phyloP scores from a whole-genome alignment of 2,797 vertebrate species.

The Knipowitschia caucasica region DNA sequence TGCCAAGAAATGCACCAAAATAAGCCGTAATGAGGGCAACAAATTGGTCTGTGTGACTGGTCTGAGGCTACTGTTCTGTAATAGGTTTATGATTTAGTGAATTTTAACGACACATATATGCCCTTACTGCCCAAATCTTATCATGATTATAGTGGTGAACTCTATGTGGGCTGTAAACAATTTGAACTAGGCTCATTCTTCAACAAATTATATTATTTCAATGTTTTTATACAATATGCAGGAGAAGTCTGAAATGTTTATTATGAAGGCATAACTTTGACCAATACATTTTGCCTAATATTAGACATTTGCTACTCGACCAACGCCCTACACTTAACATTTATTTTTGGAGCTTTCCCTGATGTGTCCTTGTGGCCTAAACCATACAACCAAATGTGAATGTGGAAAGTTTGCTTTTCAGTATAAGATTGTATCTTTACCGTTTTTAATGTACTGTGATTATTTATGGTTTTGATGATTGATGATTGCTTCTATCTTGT shows the following conservation, averaged over 20 bases:
- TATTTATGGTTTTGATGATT: no score
- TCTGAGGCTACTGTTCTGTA: not conserved
- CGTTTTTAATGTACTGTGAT: no score
- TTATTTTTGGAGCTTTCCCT: conserved; percentile 1
- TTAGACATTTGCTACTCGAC: not conserved
- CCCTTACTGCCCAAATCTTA: not conserved
- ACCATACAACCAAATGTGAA: not conserved
- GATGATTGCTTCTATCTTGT: no score
- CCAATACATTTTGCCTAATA: not conserved
- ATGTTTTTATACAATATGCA: no score
- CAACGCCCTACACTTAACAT: not conserved
- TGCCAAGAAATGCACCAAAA: conserved; percentile 11
- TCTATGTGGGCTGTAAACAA: no score
- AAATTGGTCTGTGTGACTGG: not conserved
- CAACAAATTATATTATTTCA: not conserved
- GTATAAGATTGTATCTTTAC: no score
- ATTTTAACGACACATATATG: not conserved
- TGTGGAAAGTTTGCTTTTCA: no score
- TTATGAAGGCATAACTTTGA: not conserved
- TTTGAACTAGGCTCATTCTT: not conserved
- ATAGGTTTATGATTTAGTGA: not conserved
- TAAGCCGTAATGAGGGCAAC: no score
- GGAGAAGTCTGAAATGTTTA: no score
- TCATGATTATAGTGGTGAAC: not conserved
- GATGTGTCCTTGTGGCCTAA: not conserved